phyloP scores from a whole-genome alignment of 2,797 vertebrate species.

The Rhabdophis nuchalis region DNA sequence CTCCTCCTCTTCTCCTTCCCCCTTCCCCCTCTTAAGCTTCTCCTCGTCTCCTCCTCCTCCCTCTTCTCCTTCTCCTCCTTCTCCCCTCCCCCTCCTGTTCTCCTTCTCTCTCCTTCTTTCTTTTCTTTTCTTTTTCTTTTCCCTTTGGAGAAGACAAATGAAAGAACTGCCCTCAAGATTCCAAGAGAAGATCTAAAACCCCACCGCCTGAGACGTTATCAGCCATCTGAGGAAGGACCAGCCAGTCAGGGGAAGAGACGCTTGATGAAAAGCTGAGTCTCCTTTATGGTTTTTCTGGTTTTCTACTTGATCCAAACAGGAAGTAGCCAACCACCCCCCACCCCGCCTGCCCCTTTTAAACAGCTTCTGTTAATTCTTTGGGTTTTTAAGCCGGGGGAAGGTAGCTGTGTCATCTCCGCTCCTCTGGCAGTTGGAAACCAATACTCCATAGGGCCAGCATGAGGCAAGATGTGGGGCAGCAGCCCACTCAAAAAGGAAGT shows the following conservation, averaged over 20 bases:
- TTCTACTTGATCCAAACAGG: slow-evolving; percentile 20
- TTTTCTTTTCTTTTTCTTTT: neutral
- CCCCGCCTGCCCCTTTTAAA: neutral
- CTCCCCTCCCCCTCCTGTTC: too few relatives aligned
- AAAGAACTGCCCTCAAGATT: neutral
- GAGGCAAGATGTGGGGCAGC: neutral
- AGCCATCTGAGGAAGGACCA: neutral
- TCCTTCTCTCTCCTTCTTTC: neutral
- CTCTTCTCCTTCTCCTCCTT: too few relatives aligned
- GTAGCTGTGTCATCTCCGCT: neutral
- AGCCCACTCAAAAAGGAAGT: slow-evolving; percentile 1
- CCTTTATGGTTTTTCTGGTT: neutral
- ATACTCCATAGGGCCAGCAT: neutral
- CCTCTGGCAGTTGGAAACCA: slow-evolving; percentile 29
- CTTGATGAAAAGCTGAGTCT: neutral
- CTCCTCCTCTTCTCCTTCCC: too few relatives aligned
- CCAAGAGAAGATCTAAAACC: neutral
- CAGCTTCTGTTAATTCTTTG: neutral
- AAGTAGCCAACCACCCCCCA: neutral
- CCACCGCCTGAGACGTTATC: neutral
- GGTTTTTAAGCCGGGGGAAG: neutral
- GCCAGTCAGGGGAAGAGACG: neutral
- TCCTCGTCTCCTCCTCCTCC: too few relatives aligned
- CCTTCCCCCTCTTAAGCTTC: too few relatives aligned
- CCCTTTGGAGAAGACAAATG: neutral